A percentile compares a stretch with the other conserved stretches of the same genome.
phyloP scores from a whole-genome alignment of 1,140 invertebrate genomes.

The Cotesia typhae region DNA sequence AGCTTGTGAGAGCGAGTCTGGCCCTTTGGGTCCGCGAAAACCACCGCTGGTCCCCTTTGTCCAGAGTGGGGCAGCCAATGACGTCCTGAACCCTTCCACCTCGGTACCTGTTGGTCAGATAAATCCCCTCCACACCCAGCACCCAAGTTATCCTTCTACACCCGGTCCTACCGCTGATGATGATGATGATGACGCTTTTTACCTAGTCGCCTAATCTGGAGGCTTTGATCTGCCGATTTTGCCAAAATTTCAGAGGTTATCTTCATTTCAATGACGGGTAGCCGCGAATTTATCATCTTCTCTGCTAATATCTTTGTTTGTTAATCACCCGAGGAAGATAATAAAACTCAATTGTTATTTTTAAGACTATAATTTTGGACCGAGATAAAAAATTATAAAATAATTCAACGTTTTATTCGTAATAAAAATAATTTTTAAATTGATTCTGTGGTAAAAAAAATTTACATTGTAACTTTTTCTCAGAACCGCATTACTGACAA shows the following conservation, averaged over 20 bases:
- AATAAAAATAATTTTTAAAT: too few relatives aligned
- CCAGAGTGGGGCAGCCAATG: slow-evolving; percentile 53
- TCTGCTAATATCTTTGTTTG: not conserved
- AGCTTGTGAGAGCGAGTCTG: not conserved
- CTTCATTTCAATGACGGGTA: not conserved
- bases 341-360: too few relatives aligned
- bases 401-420: too few relatives aligned
- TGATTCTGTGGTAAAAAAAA: too few relatives aligned
- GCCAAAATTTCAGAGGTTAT: slow-evolving; percentile 5
- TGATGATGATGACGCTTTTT: slow-evolving; percentile 15
- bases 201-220: slow-evolving; percentile 49
- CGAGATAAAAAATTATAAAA: too few relatives aligned
- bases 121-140: slow-evolving; percentile 28
- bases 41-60: slow-evolving; percentile 11
- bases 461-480: too few relatives aligned
- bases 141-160: slow-evolving; percentile 32
- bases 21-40: not conserved
- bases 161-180: slow-evolving; percentile 21
- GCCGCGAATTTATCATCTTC: not conserved
- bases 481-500: too few relatives aligned
- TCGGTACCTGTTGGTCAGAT: slow-evolving; percentile 53
- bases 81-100: slow-evolving; percentile 49
- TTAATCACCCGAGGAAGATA: not conserved
- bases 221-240: slow-evolving; percentile 43
- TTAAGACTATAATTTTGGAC: too few relatives aligned